These are phyloP conservation scores for Drosophila falleni DNA, from an alignment of 2,888 invertebrate genomes.

Conservation along the genomic window DNA sequence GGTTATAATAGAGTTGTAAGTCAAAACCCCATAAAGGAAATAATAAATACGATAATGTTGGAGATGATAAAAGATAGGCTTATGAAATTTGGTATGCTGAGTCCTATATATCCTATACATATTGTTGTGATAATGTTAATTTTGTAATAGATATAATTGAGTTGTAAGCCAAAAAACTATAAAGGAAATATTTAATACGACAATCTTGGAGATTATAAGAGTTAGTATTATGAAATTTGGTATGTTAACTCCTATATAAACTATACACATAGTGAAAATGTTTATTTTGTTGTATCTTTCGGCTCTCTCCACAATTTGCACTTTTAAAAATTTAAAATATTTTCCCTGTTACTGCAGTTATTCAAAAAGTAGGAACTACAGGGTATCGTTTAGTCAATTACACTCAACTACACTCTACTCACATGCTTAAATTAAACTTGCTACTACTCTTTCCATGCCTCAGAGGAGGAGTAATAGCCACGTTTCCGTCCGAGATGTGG, in stretches of 20 bases:
- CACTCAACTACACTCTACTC: background rate
- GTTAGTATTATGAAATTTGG: background rate
- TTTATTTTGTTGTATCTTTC: background rate
- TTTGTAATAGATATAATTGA: too few relatives aligned
- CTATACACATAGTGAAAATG: background rate
- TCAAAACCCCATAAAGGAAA: too few relatives aligned
- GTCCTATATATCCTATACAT: background rate
- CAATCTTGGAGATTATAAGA: too few relatives aligned
- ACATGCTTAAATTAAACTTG: slow-evolving; percentile 56
- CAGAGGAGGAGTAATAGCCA: slow-evolving; percentile 9
- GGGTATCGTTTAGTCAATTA: background rate
- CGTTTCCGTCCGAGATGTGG: slow-evolving; percentile 13
- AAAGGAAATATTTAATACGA: too few relatives aligned
- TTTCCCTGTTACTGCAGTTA: background rate
- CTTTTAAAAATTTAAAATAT: background rate
- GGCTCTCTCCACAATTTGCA: background rate
- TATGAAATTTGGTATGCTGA: background rate
- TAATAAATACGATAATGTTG: too few relatives aligned
- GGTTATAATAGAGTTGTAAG: too few relatives aligned
- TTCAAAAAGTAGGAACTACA: accelerated
- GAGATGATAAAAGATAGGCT: too few relatives aligned
- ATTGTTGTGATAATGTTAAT: background rate
- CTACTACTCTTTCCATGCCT: slow-evolving; percentile 36
- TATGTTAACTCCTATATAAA: background rate
- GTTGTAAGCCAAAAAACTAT: too few relatives aligned